Percentiles rank a stretch among this genome's conserved stretches.
phyloP scores from a whole-genome alignment of 35 echinoderm and acorn worm species.

The Strongylocentrotus purpuratus region DNA sequence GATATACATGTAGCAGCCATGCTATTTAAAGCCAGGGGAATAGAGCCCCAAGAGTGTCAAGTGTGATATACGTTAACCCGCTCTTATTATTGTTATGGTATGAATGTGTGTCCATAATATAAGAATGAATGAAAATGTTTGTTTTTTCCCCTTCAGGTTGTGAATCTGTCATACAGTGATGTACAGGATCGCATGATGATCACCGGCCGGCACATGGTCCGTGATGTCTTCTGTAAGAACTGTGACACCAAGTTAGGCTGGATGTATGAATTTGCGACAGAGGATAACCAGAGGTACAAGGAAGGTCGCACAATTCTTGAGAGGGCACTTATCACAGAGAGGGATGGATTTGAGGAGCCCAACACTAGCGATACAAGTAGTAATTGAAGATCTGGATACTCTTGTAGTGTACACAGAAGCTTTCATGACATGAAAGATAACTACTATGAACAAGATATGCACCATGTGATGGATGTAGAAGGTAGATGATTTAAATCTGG shows the following conservation, averaged over 20 bases:
- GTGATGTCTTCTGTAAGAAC: conserved; percentile 97
- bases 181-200: conserved; percentile 99
- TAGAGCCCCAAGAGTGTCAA: no score
- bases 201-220: conserved; percentile 97
- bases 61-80: no score
- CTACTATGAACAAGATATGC: background rate
- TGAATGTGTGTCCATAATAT: no score
- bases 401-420: background rate
- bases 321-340: conserved; percentile 93
- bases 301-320: conserved; percentile 92
- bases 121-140: background rate
- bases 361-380: conserved; percentile 46
- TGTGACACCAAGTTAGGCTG: conserved; percentile 97
- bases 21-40: no score
- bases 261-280: conserved; percentile 99
- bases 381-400: conserved; percentile 18
- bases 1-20: no score
- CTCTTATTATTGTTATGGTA: no score
- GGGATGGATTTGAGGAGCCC: conserved; percentile 94
- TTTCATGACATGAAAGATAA: no score
- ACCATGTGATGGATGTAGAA: background rate
- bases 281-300: conserved; percentile 98
- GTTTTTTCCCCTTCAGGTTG: conserved; percentile 48
- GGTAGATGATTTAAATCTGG: background rate
- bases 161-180: conserved; percentile 94